Conservation (phyloP, 2,888 invertebrate species). For the Ochropleura leucogaster region DNA sequence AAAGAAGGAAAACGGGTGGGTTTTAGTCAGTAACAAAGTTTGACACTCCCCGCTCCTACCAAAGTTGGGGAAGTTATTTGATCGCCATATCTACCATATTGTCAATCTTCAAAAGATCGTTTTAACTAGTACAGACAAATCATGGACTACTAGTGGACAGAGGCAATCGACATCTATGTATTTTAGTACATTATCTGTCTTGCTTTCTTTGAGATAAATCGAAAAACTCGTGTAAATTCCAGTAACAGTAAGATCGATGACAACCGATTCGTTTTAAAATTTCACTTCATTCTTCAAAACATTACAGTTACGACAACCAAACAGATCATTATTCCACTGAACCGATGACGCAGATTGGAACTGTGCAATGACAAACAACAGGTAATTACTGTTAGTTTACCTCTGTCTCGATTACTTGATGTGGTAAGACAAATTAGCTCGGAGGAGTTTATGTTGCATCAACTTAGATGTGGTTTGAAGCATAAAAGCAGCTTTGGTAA, state of each 20-base stretch:
- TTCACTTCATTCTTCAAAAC: background rate
- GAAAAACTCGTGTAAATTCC: background rate
- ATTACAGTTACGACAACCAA: slow-evolving; percentile 5
- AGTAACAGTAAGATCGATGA: background rate
- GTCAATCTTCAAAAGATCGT: too few relatives aligned
- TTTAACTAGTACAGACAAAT: too few relatives aligned
- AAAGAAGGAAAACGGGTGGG: too few relatives aligned
- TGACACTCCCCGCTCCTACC: too few relatives aligned
- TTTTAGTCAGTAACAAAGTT: too few relatives aligned
- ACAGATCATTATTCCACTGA: slow-evolving; percentile 20
- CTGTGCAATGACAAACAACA: slow-evolving; percentile 34
- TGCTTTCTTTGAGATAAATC: too few relatives aligned
- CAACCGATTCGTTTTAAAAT: background rate
- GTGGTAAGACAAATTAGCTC: slow-evolving; percentile 51
- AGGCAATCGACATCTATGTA: too few relatives aligned
- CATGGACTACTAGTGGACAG: too few relatives aligned
- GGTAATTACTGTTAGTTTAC: slow-evolving; percentile 50
- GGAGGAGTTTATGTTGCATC: slow-evolving; percentile 24
- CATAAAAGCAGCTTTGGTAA: slow-evolving; percentile 5
- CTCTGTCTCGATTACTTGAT: slow-evolving; percentile 39
- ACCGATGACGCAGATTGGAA: slow-evolving; percentile 34
- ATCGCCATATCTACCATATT: too few relatives aligned
- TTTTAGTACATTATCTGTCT: too few relatives aligned
- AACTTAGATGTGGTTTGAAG: slow-evolving; percentile 27
- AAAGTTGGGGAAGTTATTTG: too few relatives aligned